Evolutionary conservation across 2,888 invertebrate species (phyloP).

Genomic region (Mythimna impura): DNA sequence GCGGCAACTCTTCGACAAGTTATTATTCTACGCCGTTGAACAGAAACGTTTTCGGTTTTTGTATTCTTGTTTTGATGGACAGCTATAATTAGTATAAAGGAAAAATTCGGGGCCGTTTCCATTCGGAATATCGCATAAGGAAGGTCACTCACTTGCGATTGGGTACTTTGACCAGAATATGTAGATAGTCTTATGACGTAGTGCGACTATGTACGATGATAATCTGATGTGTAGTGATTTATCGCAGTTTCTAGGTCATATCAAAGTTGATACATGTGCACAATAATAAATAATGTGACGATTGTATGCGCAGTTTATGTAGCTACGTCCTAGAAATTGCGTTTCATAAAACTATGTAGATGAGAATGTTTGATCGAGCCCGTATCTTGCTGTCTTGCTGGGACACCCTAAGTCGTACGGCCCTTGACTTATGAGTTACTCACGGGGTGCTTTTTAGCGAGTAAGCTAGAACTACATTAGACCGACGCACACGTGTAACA

Average conservation of each 20-base stretch:
- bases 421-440: too few species aligned
- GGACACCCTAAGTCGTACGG: too few species aligned
- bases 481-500: too few species aligned
- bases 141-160: slow-evolving; percentile 17
- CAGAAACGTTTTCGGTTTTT: slow-evolving; percentile 49
- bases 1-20: slow-evolving; percentile 24
- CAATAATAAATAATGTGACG: neutral
- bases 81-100: slow-evolving; percentile 54
- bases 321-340: neutral
- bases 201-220: neutral
- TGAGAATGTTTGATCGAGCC: neutral
- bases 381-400: too few species aligned
- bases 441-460: too few species aligned
- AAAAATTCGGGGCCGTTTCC: slow-evolving; percentile 44
- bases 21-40: slow-evolving; percentile 48
- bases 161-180: neutral
- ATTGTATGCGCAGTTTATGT: neutral
- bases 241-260: slow-evolving; percentile 29
- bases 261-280: slow-evolving; percentile 31
- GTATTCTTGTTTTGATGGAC: slow-evolving; percentile 59
- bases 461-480: too few species aligned
- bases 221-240: slow-evolving; percentile 22
- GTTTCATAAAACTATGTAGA: neutral
- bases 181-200: slow-evolving; percentile 11
- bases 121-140: slow-evolving; percentile 12